Percentiles rank a stretch among this genome's conserved stretches.
phyloP scores from a whole-genome alignment of 2,113 vertebrate species.

The Notothenia rossii region DNA sequence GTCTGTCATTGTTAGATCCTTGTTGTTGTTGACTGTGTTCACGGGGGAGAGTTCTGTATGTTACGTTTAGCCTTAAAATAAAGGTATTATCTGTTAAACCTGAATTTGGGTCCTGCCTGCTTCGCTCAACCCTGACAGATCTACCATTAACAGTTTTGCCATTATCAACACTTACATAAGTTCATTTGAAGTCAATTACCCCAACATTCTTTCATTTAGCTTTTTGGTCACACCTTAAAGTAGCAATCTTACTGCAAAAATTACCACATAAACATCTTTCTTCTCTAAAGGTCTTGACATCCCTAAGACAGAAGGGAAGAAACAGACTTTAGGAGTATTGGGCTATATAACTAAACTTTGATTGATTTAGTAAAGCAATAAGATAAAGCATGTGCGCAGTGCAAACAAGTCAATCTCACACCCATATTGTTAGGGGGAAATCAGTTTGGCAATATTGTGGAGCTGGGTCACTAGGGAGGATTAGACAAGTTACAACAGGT shows the following conservation, averaged over 20 bases:
- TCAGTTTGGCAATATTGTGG: slow-evolving; percentile 13
- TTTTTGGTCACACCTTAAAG: slow-evolving; percentile 27
- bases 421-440: slow-evolving; percentile 24
- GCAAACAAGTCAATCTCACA: slow-evolving; percentile 52
- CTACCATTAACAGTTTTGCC: slow-evolving; percentile 6
- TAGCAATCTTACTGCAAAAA: too few relatives aligned
- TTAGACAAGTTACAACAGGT: slow-evolving; percentile 48
- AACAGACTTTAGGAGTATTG: slow-evolving; percentile 13
- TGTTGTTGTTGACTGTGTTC: too few relatives aligned
- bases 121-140: too few relatives aligned
- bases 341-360: too few relatives aligned
- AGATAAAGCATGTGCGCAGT: slow-evolving; percentile 57
- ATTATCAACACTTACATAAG: slow-evolving; percentile 35
- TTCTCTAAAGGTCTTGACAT: slow-evolving; percentile 9
- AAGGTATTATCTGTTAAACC: too few relatives aligned
- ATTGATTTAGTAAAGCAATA: slow-evolving; percentile 31
- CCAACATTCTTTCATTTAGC: background rate
- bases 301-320: slow-evolving; percentile 48
- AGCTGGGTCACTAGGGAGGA: background rate
- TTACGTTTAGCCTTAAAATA: too few relatives aligned
- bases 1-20: too few relatives aligned
- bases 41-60: too few relatives aligned
- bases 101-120: too few relatives aligned
- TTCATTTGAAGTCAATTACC: slow-evolving; percentile 37
- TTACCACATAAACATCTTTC: too few relatives aligned